Conservation (phyloP, 2,888 invertebrate genomes). For the Sphaerophoria taeniata region DNA sequence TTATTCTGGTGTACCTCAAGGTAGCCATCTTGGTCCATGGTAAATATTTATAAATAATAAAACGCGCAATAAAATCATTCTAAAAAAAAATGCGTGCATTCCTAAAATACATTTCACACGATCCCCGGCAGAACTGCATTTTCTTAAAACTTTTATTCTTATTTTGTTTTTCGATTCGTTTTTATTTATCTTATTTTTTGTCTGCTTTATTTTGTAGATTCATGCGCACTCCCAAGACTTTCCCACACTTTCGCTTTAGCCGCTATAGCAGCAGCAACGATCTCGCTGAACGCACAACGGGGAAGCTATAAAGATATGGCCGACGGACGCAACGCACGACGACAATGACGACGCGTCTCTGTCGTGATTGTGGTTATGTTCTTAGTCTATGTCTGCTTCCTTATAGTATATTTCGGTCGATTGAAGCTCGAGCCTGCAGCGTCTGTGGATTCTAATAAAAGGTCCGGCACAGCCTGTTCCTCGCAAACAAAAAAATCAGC, state of each 20-base stretch:
- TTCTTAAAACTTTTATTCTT: not conserved
- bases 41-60: conserved; percentile 25
- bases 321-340: not conserved
- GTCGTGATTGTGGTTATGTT: conserved; percentile 43
- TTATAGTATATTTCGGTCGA: conserved; percentile 53
- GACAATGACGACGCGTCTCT: too few relatives aligned
- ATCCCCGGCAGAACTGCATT: conserved; percentile 41
- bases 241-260: conserved; percentile 72
- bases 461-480: conserved; percentile 29
- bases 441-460: conserved; percentile 56
- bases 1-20: too few relatives aligned
- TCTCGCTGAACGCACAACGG: not conserved
- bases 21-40: conserved; percentile 7
- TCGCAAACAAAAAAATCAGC: conserved; percentile 23
- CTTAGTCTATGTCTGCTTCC: conserved; percentile 64
- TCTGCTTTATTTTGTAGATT: conserved; percentile 34
- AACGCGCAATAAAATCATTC: conserved; percentile 18
- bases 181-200: conserved; percentile 11
- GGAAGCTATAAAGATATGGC: not conserved
- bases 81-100: conserved; percentile 50
- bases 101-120: conserved; percentile 68
- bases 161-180: not conserved
- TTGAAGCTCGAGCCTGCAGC: conserved; percentile 44
- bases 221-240: conserved; percentile 65
- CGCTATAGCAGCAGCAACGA: not conserved